Conservation (phyloP, 2,113 vertebrate genomes). For the Grammomys dolichurus region DNA sequence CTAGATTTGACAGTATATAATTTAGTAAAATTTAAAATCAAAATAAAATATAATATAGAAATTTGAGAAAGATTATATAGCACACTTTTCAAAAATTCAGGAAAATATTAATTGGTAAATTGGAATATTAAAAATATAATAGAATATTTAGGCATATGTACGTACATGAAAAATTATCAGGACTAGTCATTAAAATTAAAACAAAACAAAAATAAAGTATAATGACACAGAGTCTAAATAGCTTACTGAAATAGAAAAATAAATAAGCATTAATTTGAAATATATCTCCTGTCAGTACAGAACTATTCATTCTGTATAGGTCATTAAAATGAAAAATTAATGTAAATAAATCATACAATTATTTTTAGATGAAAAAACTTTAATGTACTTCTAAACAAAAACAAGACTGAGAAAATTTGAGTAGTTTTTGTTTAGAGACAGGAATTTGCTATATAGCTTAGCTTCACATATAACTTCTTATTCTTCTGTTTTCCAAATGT, state of each 20-base stretch:
- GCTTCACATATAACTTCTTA: rapidly evolving
- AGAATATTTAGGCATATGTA: too few relatives aligned
- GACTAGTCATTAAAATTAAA: neutral
- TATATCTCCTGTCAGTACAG: neutral
- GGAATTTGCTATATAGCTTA: neutral
- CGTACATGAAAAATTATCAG: neutral
- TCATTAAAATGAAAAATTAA: neutral
- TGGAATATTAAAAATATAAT: neutral
- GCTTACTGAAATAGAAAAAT: neutral
- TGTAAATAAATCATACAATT: neutral
- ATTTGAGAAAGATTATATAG: neutral
- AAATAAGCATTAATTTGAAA: neutral
- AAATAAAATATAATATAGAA: neutral
- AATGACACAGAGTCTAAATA: neutral
- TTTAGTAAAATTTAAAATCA: neutral
- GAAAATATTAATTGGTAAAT: neutral
- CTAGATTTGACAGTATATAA: neutral
- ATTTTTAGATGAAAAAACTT: neutral
- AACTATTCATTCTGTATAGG: neutral
- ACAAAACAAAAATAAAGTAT: neutral
- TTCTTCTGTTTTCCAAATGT: neutral
- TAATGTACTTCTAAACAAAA: neutral
- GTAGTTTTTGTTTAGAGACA: neutral
- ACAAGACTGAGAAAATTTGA: neutral
- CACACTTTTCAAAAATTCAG: neutral